Conservation (phyloP, 2,888 invertebrate species). For the Corbicula japonica region DNA sequence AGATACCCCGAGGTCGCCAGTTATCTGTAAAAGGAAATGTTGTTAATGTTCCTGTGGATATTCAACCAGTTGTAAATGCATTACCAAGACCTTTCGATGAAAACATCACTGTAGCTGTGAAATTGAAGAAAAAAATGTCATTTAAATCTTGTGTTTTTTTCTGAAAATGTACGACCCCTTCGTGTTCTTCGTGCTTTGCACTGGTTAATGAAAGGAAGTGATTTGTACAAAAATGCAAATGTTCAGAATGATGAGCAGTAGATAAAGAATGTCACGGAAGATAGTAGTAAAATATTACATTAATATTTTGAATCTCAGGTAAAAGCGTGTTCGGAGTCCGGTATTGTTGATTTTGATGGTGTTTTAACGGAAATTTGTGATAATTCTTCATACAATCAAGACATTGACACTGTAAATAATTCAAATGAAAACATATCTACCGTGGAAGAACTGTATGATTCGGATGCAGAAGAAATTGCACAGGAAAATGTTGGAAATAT, state of each 20-base stretch:
- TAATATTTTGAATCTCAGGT: too few relatives aligned
- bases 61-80: slow-evolving; percentile 49
- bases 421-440: too few relatives aligned
- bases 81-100: slow-evolving; percentile 49
- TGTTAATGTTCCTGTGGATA: slow-evolving; percentile 69
- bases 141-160: slow-evolving; percentile 49
- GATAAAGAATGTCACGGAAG: slow-evolving; percentile 19
- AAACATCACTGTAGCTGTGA: slow-evolving; percentile 57
- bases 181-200: slow-evolving; percentile 57
- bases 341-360: too few relatives aligned
- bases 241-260: slow-evolving; percentile 48
- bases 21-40: slow-evolving; percentile 63
- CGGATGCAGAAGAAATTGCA: too few relatives aligned
- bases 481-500: too few relatives aligned
- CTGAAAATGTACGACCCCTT: slow-evolving; percentile 58
- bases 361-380: too few relatives aligned
- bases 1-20: slow-evolving; percentile 59
- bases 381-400: too few relatives aligned
- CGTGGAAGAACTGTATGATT: too few relatives aligned
- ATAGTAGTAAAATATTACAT: slow-evolving; percentile 6
- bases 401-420: too few relatives aligned
- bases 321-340: too few relatives aligned
- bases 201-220: slow-evolving; percentile 52
- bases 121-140: slow-evolving; percentile 62
- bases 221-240: slow-evolving; percentile 50